Percentiles rank a stretch among this genome's conserved stretches.
These are phyloP conservation scores for Etia nguti DNA, from an alignment of 2,113 vertebrate genomes.

Conservation along the genomic window DNA sequence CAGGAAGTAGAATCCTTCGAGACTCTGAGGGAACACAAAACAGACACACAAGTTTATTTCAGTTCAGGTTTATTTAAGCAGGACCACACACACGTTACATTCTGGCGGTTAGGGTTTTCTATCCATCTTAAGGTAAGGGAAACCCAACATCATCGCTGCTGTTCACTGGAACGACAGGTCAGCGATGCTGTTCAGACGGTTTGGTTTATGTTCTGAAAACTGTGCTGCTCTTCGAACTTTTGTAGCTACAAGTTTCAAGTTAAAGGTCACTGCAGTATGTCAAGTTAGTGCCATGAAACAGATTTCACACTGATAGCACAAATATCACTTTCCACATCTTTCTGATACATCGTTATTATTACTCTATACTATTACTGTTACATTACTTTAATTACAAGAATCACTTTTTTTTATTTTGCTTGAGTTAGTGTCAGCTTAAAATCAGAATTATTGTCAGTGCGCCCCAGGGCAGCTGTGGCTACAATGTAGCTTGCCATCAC, in stretches of 20 bases:
- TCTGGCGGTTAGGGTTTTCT: background rate
- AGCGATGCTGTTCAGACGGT: background rate
- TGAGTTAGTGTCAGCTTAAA: background rate
- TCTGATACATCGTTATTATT: background rate
- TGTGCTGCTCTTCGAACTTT: background rate
- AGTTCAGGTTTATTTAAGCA: background rate
- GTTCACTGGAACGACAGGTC: accelerated
- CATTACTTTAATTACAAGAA: too few species aligned
- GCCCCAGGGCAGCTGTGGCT: too few species aligned
- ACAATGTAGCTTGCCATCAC: too few species aligned
- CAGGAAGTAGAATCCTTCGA: conserved; percentile 90
- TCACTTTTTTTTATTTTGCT: background rate
- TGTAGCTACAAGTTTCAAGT: background rate
- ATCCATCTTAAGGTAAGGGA: accelerated
- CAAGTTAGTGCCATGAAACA: background rate
- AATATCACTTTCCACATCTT: background rate
- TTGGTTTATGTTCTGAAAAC: accelerated
- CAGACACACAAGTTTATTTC: background rate
- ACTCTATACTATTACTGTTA: background rate
- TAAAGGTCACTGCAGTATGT: accelerated
- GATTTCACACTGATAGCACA: accelerated
- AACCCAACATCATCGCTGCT: background rate
- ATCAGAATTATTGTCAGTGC: background rate
- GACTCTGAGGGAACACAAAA: conserved; percentile 79
- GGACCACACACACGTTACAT: background rate